phyloP scores from a whole-genome alignment of 2,797 vertebrate genomes.

The Acanthiza pusilla region DNA sequence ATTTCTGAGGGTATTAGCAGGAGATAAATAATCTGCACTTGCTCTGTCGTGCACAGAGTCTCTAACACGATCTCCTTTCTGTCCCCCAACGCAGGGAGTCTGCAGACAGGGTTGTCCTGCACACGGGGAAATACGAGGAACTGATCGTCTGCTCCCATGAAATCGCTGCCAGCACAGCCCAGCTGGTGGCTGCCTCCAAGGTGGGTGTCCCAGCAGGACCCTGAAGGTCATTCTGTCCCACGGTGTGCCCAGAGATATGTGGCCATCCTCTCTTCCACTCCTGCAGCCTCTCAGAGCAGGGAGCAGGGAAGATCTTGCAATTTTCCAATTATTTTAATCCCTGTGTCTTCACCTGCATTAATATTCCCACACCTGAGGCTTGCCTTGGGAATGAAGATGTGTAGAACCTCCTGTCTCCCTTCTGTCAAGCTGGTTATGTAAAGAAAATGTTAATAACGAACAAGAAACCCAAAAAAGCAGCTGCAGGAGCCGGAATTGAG shows the following conservation, averaged over 20 bases:
- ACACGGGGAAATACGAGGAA: constrained; percentile 93
- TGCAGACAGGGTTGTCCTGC: constrained; percentile 93
- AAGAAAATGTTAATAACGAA: neutral
- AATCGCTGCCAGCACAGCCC: constrained; percentile 94
- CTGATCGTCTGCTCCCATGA: constrained; percentile 97
- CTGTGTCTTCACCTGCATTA: neutral
- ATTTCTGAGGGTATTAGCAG: neutral
- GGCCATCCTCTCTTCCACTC: neutral
- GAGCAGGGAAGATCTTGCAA: neutral
- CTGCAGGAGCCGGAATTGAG: neutral
- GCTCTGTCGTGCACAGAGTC: neutral
- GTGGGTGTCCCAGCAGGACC: constrained; percentile 62
- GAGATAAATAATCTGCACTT: neutral
- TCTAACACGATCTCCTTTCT: neutral
- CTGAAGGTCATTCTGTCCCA: neutral
- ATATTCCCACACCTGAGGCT: neutral
- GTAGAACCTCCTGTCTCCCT: neutral
- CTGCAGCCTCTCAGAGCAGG: neutral
- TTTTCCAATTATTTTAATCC: neutral
- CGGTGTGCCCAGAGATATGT: rapidly evolving
- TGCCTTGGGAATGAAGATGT: neutral
- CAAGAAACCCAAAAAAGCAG: neutral
- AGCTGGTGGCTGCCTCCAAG: constrained; percentile 97
- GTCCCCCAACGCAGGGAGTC: constrained; percentile 78
- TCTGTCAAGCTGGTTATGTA: neutral